Conservation (phyloP, 2,113 vertebrate species). For the Notothenia rossii region DNA sequence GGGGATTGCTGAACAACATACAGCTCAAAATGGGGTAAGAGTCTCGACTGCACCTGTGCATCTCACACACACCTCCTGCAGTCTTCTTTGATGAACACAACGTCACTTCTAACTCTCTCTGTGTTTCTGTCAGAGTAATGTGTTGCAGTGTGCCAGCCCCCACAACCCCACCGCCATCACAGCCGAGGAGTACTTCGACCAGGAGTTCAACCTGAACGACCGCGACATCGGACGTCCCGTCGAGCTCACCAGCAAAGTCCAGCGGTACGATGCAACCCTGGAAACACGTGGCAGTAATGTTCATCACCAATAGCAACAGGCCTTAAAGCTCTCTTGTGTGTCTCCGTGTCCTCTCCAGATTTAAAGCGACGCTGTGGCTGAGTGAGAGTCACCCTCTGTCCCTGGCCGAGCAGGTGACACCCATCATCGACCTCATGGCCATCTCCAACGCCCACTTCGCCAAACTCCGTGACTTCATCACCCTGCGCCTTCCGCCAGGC, state of each 20-base stretch:
- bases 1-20: slow-evolving; percentile 86
- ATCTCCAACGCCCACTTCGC: slow-evolving; percentile 88
- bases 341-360: slow-evolving; percentile 69
- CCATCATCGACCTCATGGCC: slow-evolving; percentile 89
- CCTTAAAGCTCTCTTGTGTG: background rate
- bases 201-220: slow-evolving; percentile 83
- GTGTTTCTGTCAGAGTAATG: slow-evolving; percentile 79
- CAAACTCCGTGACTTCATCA: slow-evolving; percentile 88
- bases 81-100: background rate
- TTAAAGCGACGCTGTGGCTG: slow-evolving; percentile 86
- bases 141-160: slow-evolving; percentile 87
- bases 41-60: slow-evolving; percentile 4
- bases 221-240: slow-evolving; percentile 86
- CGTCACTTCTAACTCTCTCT: background rate
- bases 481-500: slow-evolving; percentile 84
- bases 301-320: background rate
- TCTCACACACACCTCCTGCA: slow-evolving; percentile 12
- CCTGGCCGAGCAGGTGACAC: slow-evolving; percentile 86
- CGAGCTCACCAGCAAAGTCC: slow-evolving; percentile 87
- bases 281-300: background rate
- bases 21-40: slow-evolving; percentile 84
- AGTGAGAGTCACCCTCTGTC: slow-evolving; percentile 87
- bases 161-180: slow-evolving; percentile 88
- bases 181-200: slow-evolving; percentile 86
- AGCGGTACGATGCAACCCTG: slow-evolving; percentile 68